These are phyloP conservation scores for Centropristis striata DNA, from an alignment of 2,113 vertebrate genomes.

Conservation along the genomic window DNA sequence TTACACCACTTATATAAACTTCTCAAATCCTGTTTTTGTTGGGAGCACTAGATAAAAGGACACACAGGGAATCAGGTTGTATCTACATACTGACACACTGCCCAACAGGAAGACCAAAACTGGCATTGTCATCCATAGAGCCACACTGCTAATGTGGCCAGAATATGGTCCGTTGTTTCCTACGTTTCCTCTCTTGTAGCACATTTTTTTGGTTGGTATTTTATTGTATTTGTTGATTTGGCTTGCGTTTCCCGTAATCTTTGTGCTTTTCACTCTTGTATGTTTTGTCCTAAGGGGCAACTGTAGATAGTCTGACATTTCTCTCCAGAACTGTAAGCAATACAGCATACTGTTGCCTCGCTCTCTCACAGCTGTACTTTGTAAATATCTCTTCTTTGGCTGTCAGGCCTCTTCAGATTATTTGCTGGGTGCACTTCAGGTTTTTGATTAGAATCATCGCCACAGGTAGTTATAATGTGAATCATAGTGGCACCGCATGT, in stretches of 20 bases:
- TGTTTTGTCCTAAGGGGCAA: slow-evolving; percentile 46
- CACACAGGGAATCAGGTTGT: background rate
- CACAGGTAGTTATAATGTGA: slow-evolving; percentile 77
- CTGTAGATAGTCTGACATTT: slow-evolving; percentile 14
- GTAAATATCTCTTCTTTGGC: slow-evolving; percentile 55
- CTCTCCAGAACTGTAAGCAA: slow-evolving; percentile 44
- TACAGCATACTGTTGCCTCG: slow-evolving; percentile 20
- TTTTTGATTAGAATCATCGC: slow-evolving; percentile 78
- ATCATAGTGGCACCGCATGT: slow-evolving; percentile 75
- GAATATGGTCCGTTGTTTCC: background rate
- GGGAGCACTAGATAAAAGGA: background rate
- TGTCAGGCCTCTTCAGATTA: slow-evolving; percentile 60
- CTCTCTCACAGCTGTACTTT: slow-evolving; percentile 51
- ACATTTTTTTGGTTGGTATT: background rate
- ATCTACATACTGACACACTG: background rate
- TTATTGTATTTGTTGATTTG: slow-evolving; percentile 32
- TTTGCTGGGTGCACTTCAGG: slow-evolving; percentile 63
- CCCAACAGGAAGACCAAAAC: background rate
- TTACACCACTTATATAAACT: background rate
- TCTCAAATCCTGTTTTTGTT: slow-evolving; percentile 2
- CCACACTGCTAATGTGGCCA: background rate
- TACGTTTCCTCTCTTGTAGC: background rate
- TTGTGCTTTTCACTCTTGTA: slow-evolving; percentile 21
- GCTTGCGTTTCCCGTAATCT: slow-evolving; percentile 23
- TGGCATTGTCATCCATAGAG: background rate